Evolutionary conservation across 2,113 vertebrate species (phyloP), one percentile per base, ranked within the genome.

Genomic region (Atherinomorus stipes): DNA sequence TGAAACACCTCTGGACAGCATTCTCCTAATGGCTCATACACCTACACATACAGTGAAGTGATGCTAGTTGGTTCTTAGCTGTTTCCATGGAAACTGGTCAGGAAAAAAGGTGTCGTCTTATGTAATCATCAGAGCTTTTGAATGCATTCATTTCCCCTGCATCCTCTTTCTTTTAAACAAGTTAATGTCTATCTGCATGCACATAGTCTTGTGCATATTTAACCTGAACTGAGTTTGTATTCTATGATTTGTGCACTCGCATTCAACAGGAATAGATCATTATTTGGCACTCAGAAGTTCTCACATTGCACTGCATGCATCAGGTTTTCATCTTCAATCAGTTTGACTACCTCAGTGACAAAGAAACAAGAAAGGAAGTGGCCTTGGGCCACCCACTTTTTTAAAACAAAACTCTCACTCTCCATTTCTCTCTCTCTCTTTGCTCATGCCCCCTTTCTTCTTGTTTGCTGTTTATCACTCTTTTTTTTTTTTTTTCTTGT

Each of bases 41-140:
- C 87, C 88, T 90, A 86, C 91, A 85, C 88, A 80, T 23, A 71
- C 68, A 78, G 60, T 59, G 56, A 85, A 88, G 77, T 74, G 76
- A 68, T 78, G 73, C 75, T 76, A 78, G 80, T 80, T 85, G 76
- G 80, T 87, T 78, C 79, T 88, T 85, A 74, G 81, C 88, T 81
- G 93, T 94, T 93, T 85, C 92, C 90, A 92, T 94, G 89, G 93
- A 80, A 94, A 94, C 93, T 86, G 78, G 77, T 80, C 56, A 26
- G 68, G 57, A 50, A 51, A 4, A 74, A 64, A 90, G 71, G 79
- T 78, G 84, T 90, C 87, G 86, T 81, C 86, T 93, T 91, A 86
- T 91, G 80, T 90, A 90, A 92, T 86, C 80, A 61, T 67, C 82
- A 34, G 38, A 53, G 63, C 80, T 84, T 85, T 74, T 83, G 65